A percentile compares a stretch with the other conserved stretches of the same genome.
phyloP scores from a whole-genome alignment of 2,888 invertebrate species.

The Kuschelorhynchus macadamiae region DNA sequence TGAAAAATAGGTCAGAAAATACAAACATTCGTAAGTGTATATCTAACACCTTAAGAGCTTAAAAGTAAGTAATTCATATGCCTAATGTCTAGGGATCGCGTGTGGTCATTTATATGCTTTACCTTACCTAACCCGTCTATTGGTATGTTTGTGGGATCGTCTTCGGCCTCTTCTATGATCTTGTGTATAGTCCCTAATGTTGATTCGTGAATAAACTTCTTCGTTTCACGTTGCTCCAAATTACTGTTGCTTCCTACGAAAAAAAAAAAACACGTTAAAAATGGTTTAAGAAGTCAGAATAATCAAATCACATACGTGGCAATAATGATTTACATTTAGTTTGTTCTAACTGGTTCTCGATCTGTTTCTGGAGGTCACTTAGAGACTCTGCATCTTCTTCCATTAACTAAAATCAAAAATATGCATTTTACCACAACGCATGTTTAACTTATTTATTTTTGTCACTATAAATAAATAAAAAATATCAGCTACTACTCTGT shows the following conservation, averaged over 20 bases:
- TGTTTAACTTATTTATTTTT: no score
- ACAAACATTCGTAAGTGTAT: no score
- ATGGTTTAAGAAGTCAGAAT: slow-evolving; percentile 17
- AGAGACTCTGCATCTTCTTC: slow-evolving; percentile 78
- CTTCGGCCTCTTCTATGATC: slow-evolving; percentile 63
- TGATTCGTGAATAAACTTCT: slow-evolving; percentile 69
- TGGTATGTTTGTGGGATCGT: slow-evolving; percentile 54
- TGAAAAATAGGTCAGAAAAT: no score
- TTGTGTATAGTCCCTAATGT: slow-evolving; percentile 68
- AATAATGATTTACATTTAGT: slow-evolving; percentile 41
- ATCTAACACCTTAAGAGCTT: no score
- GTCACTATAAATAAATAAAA: no score
- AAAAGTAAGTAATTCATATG: no score
- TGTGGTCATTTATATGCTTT: slow-evolving; percentile 27
- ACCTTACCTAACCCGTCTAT: slow-evolving; percentile 65
- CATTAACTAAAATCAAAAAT: slow-evolving; percentile 49
- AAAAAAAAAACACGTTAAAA: not conserved
- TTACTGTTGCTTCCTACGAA: slow-evolving; percentile 15
- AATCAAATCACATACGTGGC: not conserved
- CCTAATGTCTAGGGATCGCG: no score
- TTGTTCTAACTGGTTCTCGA: slow-evolving; percentile 86
- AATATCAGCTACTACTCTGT: no score
- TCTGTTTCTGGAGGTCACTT: slow-evolving; percentile 86
- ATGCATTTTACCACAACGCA: no score
- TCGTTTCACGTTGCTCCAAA: slow-evolving; percentile 64